Evolutionary conservation across 2,888 invertebrate species (phyloP), one percentile per base, ranked within the genome.

Genomic region (Adelognathus sp.): DNA sequence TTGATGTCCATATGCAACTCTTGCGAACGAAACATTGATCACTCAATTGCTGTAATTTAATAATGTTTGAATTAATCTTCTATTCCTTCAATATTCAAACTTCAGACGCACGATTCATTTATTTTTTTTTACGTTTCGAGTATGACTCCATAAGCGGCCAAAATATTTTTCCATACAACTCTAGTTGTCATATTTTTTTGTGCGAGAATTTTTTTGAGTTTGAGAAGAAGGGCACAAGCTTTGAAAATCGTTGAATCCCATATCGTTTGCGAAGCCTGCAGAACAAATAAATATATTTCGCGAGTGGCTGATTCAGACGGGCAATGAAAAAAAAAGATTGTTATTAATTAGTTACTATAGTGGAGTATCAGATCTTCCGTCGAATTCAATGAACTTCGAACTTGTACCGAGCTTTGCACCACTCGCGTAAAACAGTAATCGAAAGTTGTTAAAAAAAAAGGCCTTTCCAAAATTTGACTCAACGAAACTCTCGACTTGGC

Each of bases 391-490:
- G 33, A 63, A 41, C 58, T 50, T 41, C 33, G 50, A 74, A 46
- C 52, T 60, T 70, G 46, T 70, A 44, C 75, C 71, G 61, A 79
- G 74, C 79, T 75, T 75, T 52, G 54, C 63, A 39, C 67, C 46
- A 29, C 52, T 7, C 21, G 61, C 44, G 61, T 29, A 11, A 18
- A 27, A 44, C 27, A n/a, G 44, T 50, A n/a, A 11, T 29, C 29
- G 46, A 50, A 31, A 50, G 11, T 16, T 44, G 33, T 33, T 64
- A 18, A 36, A 21, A n/a, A 39, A 36, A n/a, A 39, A 50, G 18
- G 86, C 85, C 85, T 85, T 79, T 71, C 46, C 77, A 81, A 64
- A 76, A 54, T 9, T 21, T 21, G 76, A 80, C 66, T 54, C 27
- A 50, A 44, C 39, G 36, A 41, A 56, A 27, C 39, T 73, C 78